phyloP scores from a whole-genome alignment of 2,113 vertebrate species.

The Sebastes fasciatus region DNA sequence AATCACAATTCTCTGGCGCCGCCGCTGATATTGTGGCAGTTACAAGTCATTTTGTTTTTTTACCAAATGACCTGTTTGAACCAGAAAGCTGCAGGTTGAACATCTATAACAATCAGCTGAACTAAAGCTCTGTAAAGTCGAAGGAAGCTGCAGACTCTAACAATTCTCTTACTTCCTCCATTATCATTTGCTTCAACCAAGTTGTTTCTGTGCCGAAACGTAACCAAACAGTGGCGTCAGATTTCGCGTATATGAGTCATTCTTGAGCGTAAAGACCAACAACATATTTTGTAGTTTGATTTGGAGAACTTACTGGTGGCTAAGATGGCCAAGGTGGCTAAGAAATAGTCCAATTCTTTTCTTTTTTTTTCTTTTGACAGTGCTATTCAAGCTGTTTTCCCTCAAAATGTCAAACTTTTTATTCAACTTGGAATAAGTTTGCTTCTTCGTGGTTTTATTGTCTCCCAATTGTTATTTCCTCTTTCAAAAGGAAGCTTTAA shows the following conservation, averaged over 20 bases:
- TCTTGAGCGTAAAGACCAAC: background rate
- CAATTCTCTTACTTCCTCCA: background rate
- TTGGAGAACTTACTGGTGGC: background rate
- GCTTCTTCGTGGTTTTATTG: background rate
- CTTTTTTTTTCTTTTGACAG: background rate
- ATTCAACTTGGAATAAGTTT: background rate
- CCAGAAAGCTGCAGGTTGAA: background rate
- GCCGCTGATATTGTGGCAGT: too few relatives aligned
- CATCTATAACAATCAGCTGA: too few relatives aligned
- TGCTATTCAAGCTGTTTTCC: background rate
- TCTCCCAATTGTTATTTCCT: constrained; percentile 3
- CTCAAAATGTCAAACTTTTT: background rate
- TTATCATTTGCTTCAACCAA: background rate
- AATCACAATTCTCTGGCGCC: too few relatives aligned
- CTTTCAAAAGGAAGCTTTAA: background rate
- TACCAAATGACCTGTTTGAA: background rate
- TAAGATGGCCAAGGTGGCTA: background rate
- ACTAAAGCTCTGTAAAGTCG: background rate
- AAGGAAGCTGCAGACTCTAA: background rate
- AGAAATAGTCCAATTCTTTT: background rate
- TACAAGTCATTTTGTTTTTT: too few relatives aligned
- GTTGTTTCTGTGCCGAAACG: background rate
- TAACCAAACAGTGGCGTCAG: background rate
- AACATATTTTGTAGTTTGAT: background rate
- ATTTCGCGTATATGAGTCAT: background rate